Evolutionary conservation across 2,797 vertebrate genomes (phyloP).

Genomic region (Coranthus polyacanthus): DNA sequence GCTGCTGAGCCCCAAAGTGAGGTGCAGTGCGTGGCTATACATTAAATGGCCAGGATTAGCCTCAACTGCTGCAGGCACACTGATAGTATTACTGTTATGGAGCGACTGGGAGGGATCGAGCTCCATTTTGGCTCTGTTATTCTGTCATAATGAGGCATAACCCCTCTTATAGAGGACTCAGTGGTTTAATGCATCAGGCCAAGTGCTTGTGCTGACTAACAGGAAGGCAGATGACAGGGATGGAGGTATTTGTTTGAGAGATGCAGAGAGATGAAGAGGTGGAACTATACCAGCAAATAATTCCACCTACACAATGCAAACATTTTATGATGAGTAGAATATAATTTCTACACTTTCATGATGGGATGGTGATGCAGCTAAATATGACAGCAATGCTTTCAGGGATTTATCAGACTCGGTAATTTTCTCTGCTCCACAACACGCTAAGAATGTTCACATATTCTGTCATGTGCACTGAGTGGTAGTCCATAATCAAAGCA

Average conservation of each 20-base stretch:
- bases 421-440: slow-evolving; percentile 16
- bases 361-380: neutral
- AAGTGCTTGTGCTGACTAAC: slow-evolving; percentile 36
- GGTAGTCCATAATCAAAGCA: slow-evolving; percentile 24
- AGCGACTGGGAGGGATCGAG: slow-evolving; percentile 57
- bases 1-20: slow-evolving; percentile 62
- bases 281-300: slow-evolving; percentile 13
- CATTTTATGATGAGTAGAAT: slow-evolving; percentile 9
- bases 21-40: slow-evolving; percentile 69
- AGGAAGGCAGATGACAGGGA: slow-evolving; percentile 22
- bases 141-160: slow-evolving; percentile 75
- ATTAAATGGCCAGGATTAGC: slow-evolving; percentile 77
- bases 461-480: slow-evolving; percentile 44
- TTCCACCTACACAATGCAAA: neutral
- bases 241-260: neutral
- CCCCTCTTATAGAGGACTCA: slow-evolving; percentile 60
- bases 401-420: neutral
- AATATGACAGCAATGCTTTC: neutral
- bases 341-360: neutral
- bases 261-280: slow-evolving; percentile 8
- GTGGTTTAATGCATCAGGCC: slow-evolving; percentile 52
- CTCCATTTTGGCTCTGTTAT: slow-evolving; percentile 71
- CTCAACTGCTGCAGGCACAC: slow-evolving; percentile 61
- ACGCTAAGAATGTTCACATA: slow-evolving; percentile 10
- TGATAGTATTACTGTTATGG: slow-evolving; percentile 71